Conservation (phyloP, 2,113 vertebrate species). For the Struthio camelus region DNA sequence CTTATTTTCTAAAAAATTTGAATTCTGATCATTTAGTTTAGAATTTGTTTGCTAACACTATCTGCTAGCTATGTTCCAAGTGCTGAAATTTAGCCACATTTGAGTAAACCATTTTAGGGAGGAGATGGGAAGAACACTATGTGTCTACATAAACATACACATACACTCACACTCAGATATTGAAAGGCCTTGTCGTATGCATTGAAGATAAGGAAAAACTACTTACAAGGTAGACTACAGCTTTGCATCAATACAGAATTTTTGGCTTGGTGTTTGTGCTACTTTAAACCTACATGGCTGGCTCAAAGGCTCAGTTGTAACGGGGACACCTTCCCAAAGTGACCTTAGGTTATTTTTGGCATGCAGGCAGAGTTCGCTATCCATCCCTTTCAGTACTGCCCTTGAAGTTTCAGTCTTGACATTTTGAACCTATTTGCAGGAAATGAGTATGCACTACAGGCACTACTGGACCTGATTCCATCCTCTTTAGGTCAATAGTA, state of each 20-base stretch:
- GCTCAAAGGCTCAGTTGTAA: not conserved
- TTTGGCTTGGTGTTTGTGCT: not conserved
- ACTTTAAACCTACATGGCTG: not conserved
- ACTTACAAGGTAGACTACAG: not conserved
- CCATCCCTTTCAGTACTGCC: not conserved
- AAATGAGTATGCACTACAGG: not conserved
- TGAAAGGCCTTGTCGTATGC: not conserved
- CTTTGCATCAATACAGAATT: not conserved
- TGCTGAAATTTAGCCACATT: not conserved
- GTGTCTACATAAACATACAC: not conserved
- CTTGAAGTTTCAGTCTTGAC: not conserved
- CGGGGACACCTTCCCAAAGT: not conserved
- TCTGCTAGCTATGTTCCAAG: not conserved
- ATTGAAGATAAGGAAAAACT: not conserved
- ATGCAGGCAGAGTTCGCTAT: not conserved
- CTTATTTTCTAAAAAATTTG: not conserved
- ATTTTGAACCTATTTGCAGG: not conserved
- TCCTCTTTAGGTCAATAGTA: not conserved
- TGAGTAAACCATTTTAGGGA: not conserved
- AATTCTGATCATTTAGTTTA: not conserved
- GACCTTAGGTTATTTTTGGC: constrained; percentile 11
- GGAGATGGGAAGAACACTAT: not conserved
- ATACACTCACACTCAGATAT: not conserved
- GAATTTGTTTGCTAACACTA: not conserved
- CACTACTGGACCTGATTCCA: not conserved